These are phyloP conservation scores for Tribolium castaneum DNA, from an alignment of 1,140 invertebrate species.

Conservation along the genomic window DNA sequence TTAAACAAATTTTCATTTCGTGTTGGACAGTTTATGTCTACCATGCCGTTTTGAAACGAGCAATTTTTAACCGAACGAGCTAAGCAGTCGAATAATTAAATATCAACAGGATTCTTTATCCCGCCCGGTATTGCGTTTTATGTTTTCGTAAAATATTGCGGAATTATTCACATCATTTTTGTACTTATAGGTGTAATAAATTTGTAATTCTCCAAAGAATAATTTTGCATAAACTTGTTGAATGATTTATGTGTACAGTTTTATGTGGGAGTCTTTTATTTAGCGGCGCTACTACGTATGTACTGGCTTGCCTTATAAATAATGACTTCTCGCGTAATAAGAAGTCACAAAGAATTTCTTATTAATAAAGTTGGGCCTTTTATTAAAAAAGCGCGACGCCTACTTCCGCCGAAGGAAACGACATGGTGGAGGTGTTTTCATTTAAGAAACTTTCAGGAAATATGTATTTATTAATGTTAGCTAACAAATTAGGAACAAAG, in stretches of 20 bases:
- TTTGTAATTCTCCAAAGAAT: conserved; percentile 23
- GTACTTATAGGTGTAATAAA: conserved; percentile 14
- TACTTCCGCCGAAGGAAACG: neutral
- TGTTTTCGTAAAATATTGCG: neutral
- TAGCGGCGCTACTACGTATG: neutral
- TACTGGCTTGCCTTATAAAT: neutral
- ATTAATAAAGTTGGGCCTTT: conserved; percentile 11
- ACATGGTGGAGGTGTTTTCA: neutral
- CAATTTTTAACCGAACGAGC: too few species aligned
- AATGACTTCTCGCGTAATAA: neutral
- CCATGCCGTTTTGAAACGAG: neutral
- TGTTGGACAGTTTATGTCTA: neutral
- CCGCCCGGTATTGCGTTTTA: too few species aligned
- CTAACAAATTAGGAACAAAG: neutral
- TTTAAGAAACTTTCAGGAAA: neutral
- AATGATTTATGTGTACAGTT: conserved; percentile 15
- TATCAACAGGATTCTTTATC: too few species aligned
- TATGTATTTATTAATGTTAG: neutral
- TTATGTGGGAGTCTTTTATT: conserved; percentile 2
- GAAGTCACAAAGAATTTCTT: neutral
- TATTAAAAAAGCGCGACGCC: conserved; percentile 6
- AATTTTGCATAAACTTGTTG: conserved; percentile 21
- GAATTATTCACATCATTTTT: conserved; percentile 15
- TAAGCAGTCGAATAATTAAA: too few species aligned
- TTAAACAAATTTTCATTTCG: too few species aligned